Conservation (phyloP, 2,888 invertebrate species). For the Drepanosiphum platanoidis region DNA sequence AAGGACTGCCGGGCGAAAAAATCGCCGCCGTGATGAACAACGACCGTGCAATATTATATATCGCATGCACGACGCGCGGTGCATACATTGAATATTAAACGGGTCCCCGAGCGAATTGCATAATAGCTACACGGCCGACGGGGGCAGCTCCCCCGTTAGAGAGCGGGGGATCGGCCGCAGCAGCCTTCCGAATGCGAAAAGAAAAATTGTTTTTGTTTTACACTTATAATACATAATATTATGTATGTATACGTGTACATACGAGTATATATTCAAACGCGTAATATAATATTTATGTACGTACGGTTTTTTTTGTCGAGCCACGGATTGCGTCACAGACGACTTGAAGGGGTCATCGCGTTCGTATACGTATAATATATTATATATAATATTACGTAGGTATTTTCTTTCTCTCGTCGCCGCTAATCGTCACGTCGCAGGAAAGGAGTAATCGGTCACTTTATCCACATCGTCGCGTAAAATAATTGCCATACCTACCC, state of each 20-base stretch:
- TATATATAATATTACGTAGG: too few species aligned
- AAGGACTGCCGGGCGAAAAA: not conserved
- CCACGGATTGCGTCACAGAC: not conserved
- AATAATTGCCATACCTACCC: too few species aligned
- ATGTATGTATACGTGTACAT: not conserved
- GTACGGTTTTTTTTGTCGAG: too few species aligned
- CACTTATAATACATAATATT: not conserved
- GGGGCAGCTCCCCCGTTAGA: too few species aligned
- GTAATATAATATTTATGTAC: not conserved
- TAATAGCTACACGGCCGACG: not conserved
- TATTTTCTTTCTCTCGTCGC: too few species aligned
- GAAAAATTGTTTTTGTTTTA: not conserved
- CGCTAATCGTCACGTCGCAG: too few species aligned
- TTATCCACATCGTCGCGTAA: too few species aligned
- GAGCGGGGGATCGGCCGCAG: too few species aligned
- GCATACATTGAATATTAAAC: conserved; percentile 11
- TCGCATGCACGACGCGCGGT: not conserved
- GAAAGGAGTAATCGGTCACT: too few species aligned
- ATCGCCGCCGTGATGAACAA: too few species aligned
- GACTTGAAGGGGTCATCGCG: not conserved
- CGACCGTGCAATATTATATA: too few species aligned
- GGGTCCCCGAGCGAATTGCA: not conserved
- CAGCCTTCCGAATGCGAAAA: not conserved
- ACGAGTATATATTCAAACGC: too few species aligned
- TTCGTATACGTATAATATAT: not conserved